Percentiles rank a stretch among this genome's conserved stretches.
Evolutionary conservation across 2,888 invertebrate species (phyloP).

Genomic region (Hemistola chrysoprasaria): DNA sequence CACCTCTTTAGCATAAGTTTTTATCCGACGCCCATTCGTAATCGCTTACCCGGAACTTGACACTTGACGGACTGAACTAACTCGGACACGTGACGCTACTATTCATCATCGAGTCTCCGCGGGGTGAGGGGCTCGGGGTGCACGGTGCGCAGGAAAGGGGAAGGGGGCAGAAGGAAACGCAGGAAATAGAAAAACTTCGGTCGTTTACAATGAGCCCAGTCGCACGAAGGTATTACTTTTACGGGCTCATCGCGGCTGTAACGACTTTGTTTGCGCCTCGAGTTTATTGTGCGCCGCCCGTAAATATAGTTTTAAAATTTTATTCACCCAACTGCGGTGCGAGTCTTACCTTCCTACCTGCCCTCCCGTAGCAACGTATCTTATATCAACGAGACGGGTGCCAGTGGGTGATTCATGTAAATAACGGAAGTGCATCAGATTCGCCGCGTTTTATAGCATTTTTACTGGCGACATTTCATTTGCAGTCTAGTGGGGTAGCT

Average conservation of each 20-base stretch:
- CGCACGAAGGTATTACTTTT: constrained; percentile 42
- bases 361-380: too few species aligned
- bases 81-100: constrained; percentile 40
- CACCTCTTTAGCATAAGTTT: constrained; percentile 30
- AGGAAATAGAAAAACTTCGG: constrained; percentile 63
- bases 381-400: constrained; percentile 1
- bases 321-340: constrained; percentile 12
- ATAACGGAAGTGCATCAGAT: constrained; percentile 17
- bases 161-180: constrained; percentile 19
- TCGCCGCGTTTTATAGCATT: constrained; percentile 17
- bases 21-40: constrained; percentile 29
- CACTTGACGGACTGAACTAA: constrained; percentile 32
- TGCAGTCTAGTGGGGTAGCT: constrained; percentile 1
- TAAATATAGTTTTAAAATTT: constrained; percentile 24
- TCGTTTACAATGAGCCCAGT: constrained; percentile 51
- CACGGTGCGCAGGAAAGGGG: constrained; percentile 10
- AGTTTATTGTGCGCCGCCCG: constrained; percentile 36
- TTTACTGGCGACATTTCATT: constrained; percentile 4
- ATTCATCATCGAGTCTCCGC: constrained; percentile 34
- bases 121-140: constrained; percentile 10
- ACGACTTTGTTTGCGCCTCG: constrained; percentile 45
- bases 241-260: constrained; percentile 38
- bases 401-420: constrained; percentile 10
- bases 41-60: constrained; percentile 33
- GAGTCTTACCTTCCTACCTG: neutral